Base-by-base conservation (phyloP, 2,888 invertebrate genomes). In the Helicoverpa assulta region DNA sequence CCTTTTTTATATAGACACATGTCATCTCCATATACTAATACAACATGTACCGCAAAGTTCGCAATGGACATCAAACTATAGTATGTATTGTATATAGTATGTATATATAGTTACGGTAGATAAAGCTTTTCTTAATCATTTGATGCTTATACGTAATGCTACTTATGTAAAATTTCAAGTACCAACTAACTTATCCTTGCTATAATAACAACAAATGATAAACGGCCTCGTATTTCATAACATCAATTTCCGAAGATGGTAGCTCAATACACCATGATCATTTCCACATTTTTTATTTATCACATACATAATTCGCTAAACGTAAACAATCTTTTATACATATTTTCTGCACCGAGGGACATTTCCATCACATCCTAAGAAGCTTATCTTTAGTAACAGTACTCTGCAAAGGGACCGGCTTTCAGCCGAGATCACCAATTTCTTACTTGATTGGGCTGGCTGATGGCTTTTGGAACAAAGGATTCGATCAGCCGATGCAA, bases 391-490 rank as follows among this genome's bases (percentile, higher is more conserved):
- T 74, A 83, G 86, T 84, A 89, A 89, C 93, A 91, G 90, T 85
- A 88, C 85, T 86, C 80, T 86, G 80, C 83, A 87, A 88, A 87
- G 84, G 87, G 83, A 84, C 81, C 78, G 72, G 78, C 84, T 84
- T 88, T 87, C 85, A 86, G 82, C 77, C 86, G 89, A 91, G 92
- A 93, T 92, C 92, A 92, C 91, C 94, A 94, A 95, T 95, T 94
- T 95, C 93, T 93, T 95, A 94, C 93, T 94, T 94, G 93, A 94
- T 94, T 94, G 92, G 91, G 88, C 91, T 86, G 87, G 86, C 86
- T 94, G 94, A 95, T 95, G 92, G 94, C 90, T 93, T 94, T 91
- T 80, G 84, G 90, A 91, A 94, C 94, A 94, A 94, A 92, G 90
- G 89, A 89, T 87, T 78, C 81, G 85, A 84, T 87, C 83, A 76